These are phyloP conservation scores for Lasiommata megera DNA, from an alignment of 2,888 invertebrate species.

Conservation along the genomic window DNA sequence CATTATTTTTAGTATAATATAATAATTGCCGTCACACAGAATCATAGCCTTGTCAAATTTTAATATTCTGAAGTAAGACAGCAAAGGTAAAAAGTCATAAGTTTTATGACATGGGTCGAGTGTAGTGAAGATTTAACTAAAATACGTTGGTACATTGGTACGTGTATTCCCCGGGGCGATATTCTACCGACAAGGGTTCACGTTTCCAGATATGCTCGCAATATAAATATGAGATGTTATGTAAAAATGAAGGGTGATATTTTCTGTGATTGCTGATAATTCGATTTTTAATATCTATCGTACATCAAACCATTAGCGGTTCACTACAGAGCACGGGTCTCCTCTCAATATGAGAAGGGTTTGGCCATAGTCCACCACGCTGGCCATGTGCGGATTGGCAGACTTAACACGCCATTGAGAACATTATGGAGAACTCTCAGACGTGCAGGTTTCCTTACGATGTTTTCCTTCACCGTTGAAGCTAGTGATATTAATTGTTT, in stretches of 20 bases:
- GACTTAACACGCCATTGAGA: no score
- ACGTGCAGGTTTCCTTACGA: no score
- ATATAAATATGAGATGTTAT: neutral
- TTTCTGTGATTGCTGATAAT: neutral
- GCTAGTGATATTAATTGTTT: no score
- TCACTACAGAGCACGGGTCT: no score
- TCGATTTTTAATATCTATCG: neutral
- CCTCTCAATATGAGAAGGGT: no score
- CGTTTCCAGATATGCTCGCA: neutral
- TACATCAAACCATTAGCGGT: neutral
- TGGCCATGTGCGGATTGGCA: no score
- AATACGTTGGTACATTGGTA: neutral
- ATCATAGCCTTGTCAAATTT: neutral
- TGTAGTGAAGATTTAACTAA: neutral
- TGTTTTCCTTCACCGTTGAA: no score
- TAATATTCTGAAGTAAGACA: neutral
- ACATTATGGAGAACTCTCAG: no score
- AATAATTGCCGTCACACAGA: no score
- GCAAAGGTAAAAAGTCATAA: neutral
- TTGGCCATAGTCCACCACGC: no score
- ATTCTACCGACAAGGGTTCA: slow-evolving; percentile 1
- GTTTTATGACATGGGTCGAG: neutral
- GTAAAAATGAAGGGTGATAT: neutral
- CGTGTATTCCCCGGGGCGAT: neutral
- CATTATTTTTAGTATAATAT: neutral